Percentiles rank a stretch among this genome's conserved stretches.
Evolutionary conservation across 2,888 invertebrate genomes (phyloP).

Genomic region (Hedya salicella): DNA sequence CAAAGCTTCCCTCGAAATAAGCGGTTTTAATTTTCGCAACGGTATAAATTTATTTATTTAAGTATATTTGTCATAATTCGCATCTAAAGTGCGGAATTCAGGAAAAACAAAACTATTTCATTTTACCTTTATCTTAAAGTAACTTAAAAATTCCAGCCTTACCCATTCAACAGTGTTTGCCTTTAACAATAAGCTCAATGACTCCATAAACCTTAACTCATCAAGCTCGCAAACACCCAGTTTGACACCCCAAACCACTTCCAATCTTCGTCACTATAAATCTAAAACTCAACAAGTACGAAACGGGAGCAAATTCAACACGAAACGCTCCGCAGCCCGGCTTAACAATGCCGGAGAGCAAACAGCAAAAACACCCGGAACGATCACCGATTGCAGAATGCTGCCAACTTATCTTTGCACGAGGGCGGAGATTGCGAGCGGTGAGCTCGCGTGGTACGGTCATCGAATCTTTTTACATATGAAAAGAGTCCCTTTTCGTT

Average conservation of each 20-base stretch:
- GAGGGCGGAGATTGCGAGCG: no score
- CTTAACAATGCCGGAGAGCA: slow-evolving; percentile 22
- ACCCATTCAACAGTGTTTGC: neutral
- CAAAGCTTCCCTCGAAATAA: no score
- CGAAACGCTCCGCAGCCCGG: slow-evolving; percentile 8
- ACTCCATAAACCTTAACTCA: neutral
- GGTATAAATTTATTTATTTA: no score
- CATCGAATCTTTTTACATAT: no score
- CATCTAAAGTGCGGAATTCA: no score
- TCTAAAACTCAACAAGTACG: slow-evolving; percentile 32
- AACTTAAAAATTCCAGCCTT: neutral
- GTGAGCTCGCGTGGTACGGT: no score
- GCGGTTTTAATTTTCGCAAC: no score
- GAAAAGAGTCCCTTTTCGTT: no score
- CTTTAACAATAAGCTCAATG: no score
- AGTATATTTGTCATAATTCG: no score
- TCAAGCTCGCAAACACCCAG: slow-evolving; percentile 6
- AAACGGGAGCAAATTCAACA: slow-evolving; percentile 26
- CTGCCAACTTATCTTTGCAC: slow-evolving; percentile 29
- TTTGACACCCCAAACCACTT: slow-evolving; percentile 13
- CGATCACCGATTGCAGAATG: slow-evolving; percentile 25
- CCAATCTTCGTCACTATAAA: slow-evolving; percentile 27
- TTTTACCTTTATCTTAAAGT: no score
- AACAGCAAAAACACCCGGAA: slow-evolving; percentile 13
- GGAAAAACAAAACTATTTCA: no score